Conservation (phyloP, 92 coral and sea anemone genomes). For the Isaurus tuberculatus region DNA sequence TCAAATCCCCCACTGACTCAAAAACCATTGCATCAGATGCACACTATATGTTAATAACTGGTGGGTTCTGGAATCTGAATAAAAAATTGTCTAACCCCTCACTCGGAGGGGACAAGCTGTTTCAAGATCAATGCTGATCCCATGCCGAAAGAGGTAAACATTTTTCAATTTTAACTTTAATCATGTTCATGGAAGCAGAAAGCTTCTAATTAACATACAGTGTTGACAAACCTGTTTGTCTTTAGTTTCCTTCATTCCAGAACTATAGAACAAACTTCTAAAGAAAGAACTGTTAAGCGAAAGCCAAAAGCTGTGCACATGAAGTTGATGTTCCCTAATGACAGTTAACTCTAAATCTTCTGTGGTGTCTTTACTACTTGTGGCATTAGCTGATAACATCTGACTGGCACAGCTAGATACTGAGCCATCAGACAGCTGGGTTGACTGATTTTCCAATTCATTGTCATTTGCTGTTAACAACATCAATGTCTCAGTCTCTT, state of each 20-base stretch:
- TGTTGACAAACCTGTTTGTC: slow-evolving; percentile 67
- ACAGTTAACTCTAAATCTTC: slow-evolving; percentile 56
- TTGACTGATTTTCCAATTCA: background rate
- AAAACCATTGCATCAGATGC: too few species aligned
- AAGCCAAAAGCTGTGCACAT: slow-evolving; percentile 90
- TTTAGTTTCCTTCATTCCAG: slow-evolving; percentile 89
- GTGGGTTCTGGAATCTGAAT: too few species aligned
- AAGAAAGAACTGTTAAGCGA: slow-evolving; percentile 88
- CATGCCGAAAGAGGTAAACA: too few species aligned
- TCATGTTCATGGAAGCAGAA: too few species aligned
- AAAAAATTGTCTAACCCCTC: too few species aligned
- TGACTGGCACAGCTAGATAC: background rate
- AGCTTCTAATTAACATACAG: too few species aligned
- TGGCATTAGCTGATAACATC: background rate
- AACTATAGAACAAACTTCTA: slow-evolving; percentile 83
- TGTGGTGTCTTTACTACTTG: background rate
- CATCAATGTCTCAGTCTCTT: background rate
- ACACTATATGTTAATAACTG: too few species aligned
- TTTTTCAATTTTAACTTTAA: too few species aligned
- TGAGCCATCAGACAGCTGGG: background rate
- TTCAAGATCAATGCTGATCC: too few species aligned
- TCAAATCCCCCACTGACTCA: too few species aligned
- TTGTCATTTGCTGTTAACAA: background rate
- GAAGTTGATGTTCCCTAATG: slow-evolving; percentile 71
- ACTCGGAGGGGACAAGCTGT: too few species aligned